phyloP scores from a whole-genome alignment of 2,113 vertebrate species.

The Cyprinus carpio region DNA sequence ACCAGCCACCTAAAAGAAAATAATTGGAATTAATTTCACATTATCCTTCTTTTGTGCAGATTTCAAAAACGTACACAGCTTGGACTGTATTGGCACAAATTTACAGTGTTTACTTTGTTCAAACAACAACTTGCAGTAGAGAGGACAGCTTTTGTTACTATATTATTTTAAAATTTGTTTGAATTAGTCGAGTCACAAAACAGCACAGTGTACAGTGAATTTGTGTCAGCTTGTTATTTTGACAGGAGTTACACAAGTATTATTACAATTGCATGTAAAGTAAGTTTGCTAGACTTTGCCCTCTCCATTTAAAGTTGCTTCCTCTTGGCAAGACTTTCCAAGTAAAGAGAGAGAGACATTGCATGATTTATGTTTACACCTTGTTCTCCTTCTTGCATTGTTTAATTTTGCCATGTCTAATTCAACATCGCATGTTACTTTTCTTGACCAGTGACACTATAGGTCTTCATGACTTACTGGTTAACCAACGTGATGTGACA shows the following conservation, averaged over 20 bases:
- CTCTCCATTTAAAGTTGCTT: background rate
- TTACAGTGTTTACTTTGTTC: background rate
- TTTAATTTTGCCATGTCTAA: background rate
- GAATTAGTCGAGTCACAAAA: background rate
- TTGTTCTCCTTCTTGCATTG: background rate
- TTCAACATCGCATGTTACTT: background rate
- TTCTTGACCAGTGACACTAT: conserved; percentile 28
- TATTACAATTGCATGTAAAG: background rate
- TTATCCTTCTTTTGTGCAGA: conserved; percentile 55
- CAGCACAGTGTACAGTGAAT: background rate
- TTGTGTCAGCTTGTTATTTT: background rate
- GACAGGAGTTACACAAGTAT: background rate
- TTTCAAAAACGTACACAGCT: conserved; percentile 49
- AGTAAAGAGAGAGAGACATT: background rate
- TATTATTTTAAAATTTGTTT: background rate
- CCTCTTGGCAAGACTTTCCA: conserved; percentile 6
- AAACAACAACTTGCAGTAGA: background rate
- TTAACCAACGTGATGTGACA: conserved; percentile 37
- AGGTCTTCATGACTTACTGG: conserved; percentile 6
- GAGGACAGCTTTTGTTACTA: background rate
- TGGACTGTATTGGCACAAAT: background rate
- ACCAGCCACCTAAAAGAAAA: conserved; percentile 79
- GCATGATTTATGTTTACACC: background rate
- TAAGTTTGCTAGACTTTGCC: background rate
- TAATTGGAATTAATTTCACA: conserved; percentile 67